phyloP scores from a whole-genome alignment of 92 coral and sea anemone genomes.

The Zoanthus gigantus region DNA sequence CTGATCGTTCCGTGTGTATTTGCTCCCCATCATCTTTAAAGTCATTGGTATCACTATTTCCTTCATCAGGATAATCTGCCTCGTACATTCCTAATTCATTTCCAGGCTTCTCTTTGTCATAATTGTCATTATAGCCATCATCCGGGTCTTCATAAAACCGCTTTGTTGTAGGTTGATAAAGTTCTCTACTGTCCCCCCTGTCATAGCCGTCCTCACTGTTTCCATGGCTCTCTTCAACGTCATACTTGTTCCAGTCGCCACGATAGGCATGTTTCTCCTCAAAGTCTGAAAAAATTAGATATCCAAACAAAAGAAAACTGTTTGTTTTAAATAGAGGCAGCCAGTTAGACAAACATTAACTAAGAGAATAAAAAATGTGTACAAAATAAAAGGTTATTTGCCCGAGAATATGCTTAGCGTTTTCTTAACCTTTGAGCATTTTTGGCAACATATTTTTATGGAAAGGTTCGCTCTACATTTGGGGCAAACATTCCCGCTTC shows the following conservation, averaged over 20 bases:
- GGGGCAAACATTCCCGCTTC: too few relatives aligned
- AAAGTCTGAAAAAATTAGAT: conserved; percentile 1
- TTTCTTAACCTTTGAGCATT: too few relatives aligned
- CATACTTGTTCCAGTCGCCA: conserved; percentile 24
- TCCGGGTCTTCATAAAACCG: conserved; percentile 25
- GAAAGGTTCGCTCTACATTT: too few relatives aligned
- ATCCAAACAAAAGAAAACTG: neutral
- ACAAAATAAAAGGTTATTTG: too few relatives aligned
- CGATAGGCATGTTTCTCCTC: conserved; percentile 20
- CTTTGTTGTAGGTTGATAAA: neutral
- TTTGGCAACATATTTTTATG: too few relatives aligned
- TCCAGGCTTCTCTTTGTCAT: neutral
- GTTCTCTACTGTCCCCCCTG: neutral
- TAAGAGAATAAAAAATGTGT: too few relatives aligned
- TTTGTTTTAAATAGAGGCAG: too few relatives aligned
- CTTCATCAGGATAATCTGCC: conserved; percentile 1
- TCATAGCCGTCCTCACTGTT: neutral
- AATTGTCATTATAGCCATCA: conserved; percentile 9
- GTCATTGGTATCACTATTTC: neutral
- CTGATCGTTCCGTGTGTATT: neutral
- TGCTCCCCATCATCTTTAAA: neutral
- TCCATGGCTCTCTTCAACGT: neutral
- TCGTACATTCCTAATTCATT: neutral
- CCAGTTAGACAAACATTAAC: too few relatives aligned
- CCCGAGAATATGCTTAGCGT: too few relatives aligned